Conservation (phyloP, 2,888 invertebrate genomes). For the Holacanthella duospinosa region DNA sequence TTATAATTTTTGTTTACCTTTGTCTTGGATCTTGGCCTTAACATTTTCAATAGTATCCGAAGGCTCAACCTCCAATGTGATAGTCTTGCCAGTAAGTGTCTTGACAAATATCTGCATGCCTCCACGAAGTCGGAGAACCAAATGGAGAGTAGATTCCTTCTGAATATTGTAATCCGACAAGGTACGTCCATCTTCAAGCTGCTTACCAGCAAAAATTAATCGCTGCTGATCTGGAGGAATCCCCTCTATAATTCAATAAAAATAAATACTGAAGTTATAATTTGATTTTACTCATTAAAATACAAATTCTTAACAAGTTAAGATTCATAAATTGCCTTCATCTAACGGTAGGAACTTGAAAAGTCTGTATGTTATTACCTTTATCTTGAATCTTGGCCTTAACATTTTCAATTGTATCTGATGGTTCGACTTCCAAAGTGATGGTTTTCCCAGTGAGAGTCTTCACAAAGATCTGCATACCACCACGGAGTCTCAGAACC, state of each 20-base stretch:
- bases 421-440: conserved; percentile 50
- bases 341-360: no score
- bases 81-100: conserved; percentile 46
- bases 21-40: conserved; percentile 52
- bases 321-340: no score
- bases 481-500: conserved; percentile 79
- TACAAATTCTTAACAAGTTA: not conserved
- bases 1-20: conserved; percentile 39
- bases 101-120: conserved; percentile 47
- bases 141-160: conserved; percentile 61
- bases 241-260: conserved; percentile 8
- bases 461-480: conserved; percentile 44
- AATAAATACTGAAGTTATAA: not conserved
- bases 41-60: conserved; percentile 56
- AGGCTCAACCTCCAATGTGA: conserved; percentile 46
- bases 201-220: conserved; percentile 77
- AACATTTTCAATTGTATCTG: conserved; percentile 53
- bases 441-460: conserved; percentile 53
- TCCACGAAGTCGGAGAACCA: conserved; percentile 78
- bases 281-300: not conserved
- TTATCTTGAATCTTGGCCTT: conserved; percentile 52
- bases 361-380: no score
- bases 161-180: conserved; percentile 54
- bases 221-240: conserved; percentile 17
- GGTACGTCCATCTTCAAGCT: conserved; percentile 87